Evolutionary conservation across 2,888 invertebrate genomes (phyloP).

Genomic region (Cantharis rufa): DNA sequence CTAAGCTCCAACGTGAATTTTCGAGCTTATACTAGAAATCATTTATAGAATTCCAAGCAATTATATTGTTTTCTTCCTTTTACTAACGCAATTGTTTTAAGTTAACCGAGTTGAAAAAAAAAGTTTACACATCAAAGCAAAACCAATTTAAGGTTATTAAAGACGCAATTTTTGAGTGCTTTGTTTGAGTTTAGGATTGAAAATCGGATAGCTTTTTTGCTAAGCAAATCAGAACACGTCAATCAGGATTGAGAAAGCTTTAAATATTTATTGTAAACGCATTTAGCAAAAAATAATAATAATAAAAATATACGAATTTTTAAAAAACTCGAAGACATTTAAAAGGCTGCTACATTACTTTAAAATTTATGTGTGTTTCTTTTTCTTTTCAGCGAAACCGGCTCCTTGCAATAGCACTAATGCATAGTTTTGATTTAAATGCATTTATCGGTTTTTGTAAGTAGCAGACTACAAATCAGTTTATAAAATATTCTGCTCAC

Average conservation of each 20-base stretch:
- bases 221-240: conserved; percentile 10
- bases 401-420: not conserved
- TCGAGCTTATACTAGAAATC: conserved; percentile 35
- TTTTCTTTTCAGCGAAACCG: not conserved
- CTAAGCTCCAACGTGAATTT: conserved; percentile 40
- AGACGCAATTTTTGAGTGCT: conserved; percentile 6
- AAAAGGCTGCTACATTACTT: not conserved
- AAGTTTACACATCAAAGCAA: not conserved
- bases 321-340: not conserved
- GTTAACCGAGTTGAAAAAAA: conserved; percentile 13
- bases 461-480: conserved; percentile 12
- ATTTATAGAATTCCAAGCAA: conserved; percentile 34
- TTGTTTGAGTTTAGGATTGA: conserved; percentile 11
- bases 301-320: not conserved
- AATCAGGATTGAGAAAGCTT: conserved; percentile 15
- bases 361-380: not conserved
- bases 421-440: not conserved
- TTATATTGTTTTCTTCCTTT: conserved; percentile 25
- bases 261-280: conserved; percentile 1
- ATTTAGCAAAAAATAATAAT: not conserved
- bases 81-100: conserved; percentile 26
- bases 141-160: not conserved
- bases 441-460: not conserved
- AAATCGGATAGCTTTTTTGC: conserved; percentile 3
- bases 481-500: conserved; percentile 23